Base-by-base conservation (phyloP, 2,797 vertebrate genomes). In the Tapirus indicus region DNA sequence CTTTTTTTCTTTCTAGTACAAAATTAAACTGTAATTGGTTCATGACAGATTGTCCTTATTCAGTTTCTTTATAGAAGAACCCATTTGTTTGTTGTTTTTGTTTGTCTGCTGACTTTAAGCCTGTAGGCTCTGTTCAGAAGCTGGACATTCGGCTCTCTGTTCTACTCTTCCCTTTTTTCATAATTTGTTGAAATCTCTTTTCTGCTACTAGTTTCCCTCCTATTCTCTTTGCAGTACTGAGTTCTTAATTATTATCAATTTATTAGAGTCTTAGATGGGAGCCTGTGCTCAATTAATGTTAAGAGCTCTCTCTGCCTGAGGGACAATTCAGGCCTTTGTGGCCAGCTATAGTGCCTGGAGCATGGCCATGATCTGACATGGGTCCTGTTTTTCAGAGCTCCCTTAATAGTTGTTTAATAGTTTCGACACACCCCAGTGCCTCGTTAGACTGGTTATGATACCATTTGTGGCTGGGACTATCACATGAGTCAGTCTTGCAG, bases 171-270 rank as follows among this genome's bases (percentile, higher is more conserved):
- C 14, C 49, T 13, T 89, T 89, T 93, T 83, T 58, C 13, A 3
- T 77, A 71, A 77, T 64, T 82, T 95, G 38, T 91, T 95, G 75
- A 69, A 78, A 66, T 71, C 20, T 83, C 35, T 83, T n/a, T 86
- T 92, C 35, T 71, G n/a, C 44, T 82, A 9, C 74, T 77, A 9
- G 11, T 47, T 93, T 25, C 66, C 79, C 41, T 90, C 49, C 44
- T 85, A 7, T 47, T 75, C 23, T 90, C 21, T 94, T 54, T 82
- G 32, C 16, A 77, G 35, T 69, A 56, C 69, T 93, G 64, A 52
- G 27, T 79, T 95, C 32, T 88, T 71, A 49, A 64, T 83, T 62
- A 68, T 80, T 86, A 32, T 44, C 17, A 44, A 47, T 80, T 93
- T 90, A n/a, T 64, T 75, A 47, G 83, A 66, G 44, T 83, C 58